Percentiles rank a stretch among this genome's conserved stretches.
Conservation (phyloP, 2,797 vertebrate species). For the Anguilla anguilla region DNA sequence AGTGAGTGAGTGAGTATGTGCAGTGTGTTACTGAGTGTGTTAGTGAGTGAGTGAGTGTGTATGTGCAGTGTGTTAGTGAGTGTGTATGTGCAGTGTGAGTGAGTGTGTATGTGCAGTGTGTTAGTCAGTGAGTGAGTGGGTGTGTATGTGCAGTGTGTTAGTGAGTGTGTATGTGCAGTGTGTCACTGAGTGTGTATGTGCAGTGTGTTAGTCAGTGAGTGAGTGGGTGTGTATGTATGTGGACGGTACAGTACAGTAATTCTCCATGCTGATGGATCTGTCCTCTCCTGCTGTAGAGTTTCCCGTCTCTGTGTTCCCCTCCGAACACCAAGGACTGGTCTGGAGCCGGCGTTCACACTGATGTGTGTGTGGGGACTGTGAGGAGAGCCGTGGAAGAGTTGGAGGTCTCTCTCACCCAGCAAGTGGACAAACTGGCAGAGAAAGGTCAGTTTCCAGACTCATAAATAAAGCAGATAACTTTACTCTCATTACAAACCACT, state of each 20-base stretch:
- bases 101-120: no score
- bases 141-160: no score
- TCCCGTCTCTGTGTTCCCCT: conserved; percentile 63
- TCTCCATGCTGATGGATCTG: not conserved
- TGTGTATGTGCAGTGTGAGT: no score
- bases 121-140: no score
- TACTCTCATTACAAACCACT: not conserved
- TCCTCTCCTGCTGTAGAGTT: conserved; percentile 60
- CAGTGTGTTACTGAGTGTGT: no score
- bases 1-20: not conserved
- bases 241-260: not conserved
- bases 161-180: no score
- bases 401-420: conserved; percentile 57
- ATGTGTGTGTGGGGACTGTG: conserved; percentile 68
- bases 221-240: not conserved
- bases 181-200: no score
- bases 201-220: not conserved
- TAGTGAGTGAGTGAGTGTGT: no score
- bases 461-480: not conserved
- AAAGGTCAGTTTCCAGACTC: conserved; percentile 55
- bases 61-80: no score
- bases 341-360: conserved; percentile 67
- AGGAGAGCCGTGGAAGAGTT: conserved; percentile 69
- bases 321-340: conserved; percentile 75
- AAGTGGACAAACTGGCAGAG: conserved; percentile 65